Conservation (phyloP, 2,888 invertebrate genomes). For the Acleris cristana region DNA sequence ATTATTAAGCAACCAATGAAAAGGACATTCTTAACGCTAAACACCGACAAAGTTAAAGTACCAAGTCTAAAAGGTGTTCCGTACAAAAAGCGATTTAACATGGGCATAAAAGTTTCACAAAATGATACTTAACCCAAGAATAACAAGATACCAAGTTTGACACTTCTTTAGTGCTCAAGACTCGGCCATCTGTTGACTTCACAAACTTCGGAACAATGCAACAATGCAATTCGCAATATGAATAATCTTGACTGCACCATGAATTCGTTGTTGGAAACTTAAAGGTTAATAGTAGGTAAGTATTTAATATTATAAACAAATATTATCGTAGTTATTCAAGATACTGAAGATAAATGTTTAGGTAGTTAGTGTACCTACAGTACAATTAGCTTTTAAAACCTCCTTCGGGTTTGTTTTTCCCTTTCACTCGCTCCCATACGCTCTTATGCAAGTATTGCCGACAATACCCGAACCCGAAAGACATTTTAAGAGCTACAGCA, state of each 20-base stretch:
- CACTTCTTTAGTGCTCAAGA: too few relatives aligned
- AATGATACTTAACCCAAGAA: too few relatives aligned
- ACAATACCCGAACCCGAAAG: too few relatives aligned
- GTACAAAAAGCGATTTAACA: not conserved
- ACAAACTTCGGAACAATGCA: not conserved
- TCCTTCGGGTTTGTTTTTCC: too few relatives aligned
- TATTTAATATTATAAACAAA: not conserved
- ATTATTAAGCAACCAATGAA: slow-evolving; percentile 47
- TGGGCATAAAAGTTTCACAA: not conserved
- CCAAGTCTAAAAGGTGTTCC: slow-evolving; percentile 1
- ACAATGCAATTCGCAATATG: slow-evolving; percentile 14
- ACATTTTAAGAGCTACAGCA: too few relatives aligned
- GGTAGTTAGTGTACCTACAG: too few relatives aligned
- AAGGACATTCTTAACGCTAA: slow-evolving; percentile 58
- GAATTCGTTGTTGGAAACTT: slow-evolving; percentile 2
- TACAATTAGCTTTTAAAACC: too few relatives aligned
- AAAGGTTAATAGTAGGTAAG: not conserved
- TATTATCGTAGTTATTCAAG: too few relatives aligned
- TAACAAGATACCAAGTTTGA: not conserved
- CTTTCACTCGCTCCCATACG: too few relatives aligned
- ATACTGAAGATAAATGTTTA: too few relatives aligned
- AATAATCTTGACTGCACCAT: slow-evolving; percentile 12
- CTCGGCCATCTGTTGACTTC: too few relatives aligned
- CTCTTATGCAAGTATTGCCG: too few relatives aligned
- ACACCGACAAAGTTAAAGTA: slow-evolving; percentile 9